These are phyloP conservation scores for Dendrolimus pini DNA, from an alignment of 2,888 invertebrate genomes.

Conservation along the genomic window DNA sequence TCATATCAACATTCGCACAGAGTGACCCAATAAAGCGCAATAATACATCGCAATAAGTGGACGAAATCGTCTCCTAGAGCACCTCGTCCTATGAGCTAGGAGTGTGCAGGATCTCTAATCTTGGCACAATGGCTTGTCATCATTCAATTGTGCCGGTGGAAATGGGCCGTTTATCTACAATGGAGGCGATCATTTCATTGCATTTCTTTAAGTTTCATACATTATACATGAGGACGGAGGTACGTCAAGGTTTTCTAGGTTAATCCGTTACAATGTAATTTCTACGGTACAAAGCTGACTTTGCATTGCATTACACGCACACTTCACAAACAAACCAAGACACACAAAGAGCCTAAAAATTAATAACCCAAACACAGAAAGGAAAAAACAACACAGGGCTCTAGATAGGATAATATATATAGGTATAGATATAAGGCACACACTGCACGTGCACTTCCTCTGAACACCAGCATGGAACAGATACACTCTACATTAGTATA, in stretches of 20 bases:
- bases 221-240: slow-evolving; percentile 43
- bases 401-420: too few species aligned
- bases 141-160: slow-evolving; percentile 71
- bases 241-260: not conserved
- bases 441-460: too few species aligned
- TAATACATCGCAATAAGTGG: slow-evolving; percentile 59
- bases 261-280: too few species aligned
- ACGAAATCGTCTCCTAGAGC: slow-evolving; percentile 27
- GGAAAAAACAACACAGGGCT: too few species aligned
- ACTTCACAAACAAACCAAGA: too few species aligned
- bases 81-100: slow-evolving; percentile 47
- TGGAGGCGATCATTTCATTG: slow-evolving; percentile 51
- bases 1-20: slow-evolving; percentile 42
- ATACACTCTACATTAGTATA: too few species aligned
- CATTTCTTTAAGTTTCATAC: slow-evolving; percentile 70
- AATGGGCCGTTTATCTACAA: slow-evolving; percentile 67
- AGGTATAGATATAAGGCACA: too few species aligned
- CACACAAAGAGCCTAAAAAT: too few species aligned
- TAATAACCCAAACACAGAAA: too few species aligned
- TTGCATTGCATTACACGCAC: too few species aligned
- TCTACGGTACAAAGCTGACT: too few species aligned
- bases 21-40: slow-evolving; percentile 56
- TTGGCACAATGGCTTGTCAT: slow-evolving; percentile 70
- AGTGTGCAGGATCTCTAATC: slow-evolving; percentile 71
- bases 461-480: too few species aligned